Base-by-base conservation (phyloP, 2,113 vertebrate genomes). In the Campylorhamphus procurvoides region DNA sequence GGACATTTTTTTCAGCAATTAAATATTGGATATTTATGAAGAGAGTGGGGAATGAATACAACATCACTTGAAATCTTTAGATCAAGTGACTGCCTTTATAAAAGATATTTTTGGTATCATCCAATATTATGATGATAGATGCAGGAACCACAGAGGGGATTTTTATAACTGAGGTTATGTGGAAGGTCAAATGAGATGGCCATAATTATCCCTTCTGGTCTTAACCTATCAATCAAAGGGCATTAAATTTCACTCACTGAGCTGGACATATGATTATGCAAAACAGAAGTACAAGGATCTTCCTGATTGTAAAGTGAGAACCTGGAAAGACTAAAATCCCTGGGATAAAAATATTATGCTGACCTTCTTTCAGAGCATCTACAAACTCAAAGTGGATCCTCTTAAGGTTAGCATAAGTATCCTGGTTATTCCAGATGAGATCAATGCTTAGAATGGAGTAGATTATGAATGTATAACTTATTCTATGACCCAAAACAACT, bases 231-330 rank as follows among this genome's bases (percentile, higher is more conserved):
- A 93, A 85, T 95, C 93, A 96, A 92, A 86, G 44, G 52, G 44
- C 82, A 95, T 96, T 95, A 93, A 93, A 96, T 95, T 92, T 92
- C 84, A 72, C 9, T 86, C 22, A 56, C 83, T 81, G 79, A 94
- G 60, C 79, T 89, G 68, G 85, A 89, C 55, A 56, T 72, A 33
- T 86, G 87, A 80, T 95, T 90, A 94, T 88, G 59, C 69, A 87
- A 89, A 83, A 75, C 7, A 74, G 72, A 90, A 92, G n/a, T 59
- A 67, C 64, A 90, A 81, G 76, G 72, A 94, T 87, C 80, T 86
- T 79, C 56, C 44, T 87, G 40, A 44, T 78, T 94, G n/a, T 89
- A 68, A 86, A 84, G 35, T 17, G 73, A 93, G 60, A 93, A 78
- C 37, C n/a, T 75, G 76, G 49, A 90, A 90, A 79, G 68, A 84